Evolutionary conservation across 1,140 invertebrate genomes (phyloP).

Genomic region (Lasaia peninsularis): DNA sequence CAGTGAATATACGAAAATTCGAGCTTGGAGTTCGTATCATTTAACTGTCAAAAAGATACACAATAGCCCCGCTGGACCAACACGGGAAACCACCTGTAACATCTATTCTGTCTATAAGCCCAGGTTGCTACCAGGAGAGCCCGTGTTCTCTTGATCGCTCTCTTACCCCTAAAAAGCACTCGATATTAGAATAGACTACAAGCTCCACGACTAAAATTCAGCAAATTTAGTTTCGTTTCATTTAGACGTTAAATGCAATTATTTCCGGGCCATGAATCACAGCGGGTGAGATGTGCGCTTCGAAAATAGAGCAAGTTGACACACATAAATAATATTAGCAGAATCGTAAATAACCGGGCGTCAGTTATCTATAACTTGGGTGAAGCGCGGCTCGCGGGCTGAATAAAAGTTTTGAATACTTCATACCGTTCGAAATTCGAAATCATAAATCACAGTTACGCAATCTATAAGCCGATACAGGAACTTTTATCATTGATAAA

Average conservation of each 20-base stretch:
- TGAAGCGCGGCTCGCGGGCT: conserved; percentile 26
- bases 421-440: no score
- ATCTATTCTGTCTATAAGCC: no score
- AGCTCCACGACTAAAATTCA: conserved; percentile 3
- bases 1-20: no score
- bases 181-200: not conserved
- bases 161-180: not conserved
- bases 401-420: not conserved
- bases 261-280: conserved; percentile 51
- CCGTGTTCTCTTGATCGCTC: no score
- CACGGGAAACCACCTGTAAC: no score
- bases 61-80: no score
- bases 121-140: no score
- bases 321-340: conserved; percentile 69
- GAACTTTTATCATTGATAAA: no score
- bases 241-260: conserved; percentile 34
- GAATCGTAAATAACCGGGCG: conserved; percentile 47
- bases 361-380: conserved; percentile 33
- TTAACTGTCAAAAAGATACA: no score
- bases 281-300: conserved; percentile 39
- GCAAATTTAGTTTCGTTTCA: conserved; percentile 13
- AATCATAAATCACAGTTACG: no score
- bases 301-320: conserved; percentile 66
- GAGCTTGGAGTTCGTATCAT: no score
- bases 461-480: no score